Percentiles rank a stretch among this genome's conserved stretches.
Conservation (phyloP, 2,797 vertebrate species). For the Cercopithecus mitis region DNA sequence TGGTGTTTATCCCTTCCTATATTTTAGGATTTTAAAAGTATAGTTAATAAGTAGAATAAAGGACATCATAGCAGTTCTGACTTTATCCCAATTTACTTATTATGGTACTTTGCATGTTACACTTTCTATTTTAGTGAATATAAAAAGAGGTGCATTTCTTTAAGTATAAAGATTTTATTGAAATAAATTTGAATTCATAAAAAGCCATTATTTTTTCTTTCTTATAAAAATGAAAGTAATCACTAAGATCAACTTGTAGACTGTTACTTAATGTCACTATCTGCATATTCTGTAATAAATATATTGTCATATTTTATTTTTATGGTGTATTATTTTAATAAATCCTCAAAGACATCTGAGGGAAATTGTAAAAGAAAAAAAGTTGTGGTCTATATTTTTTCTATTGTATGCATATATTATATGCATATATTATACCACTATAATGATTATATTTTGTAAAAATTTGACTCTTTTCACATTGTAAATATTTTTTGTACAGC, state of each 20-base stretch:
- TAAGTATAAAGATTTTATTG: constrained; percentile 18
- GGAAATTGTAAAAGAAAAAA: constrained; percentile 24
- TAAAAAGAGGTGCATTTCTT: constrained; percentile 4
- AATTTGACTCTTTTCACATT: background rate
- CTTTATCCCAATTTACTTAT: constrained; percentile 2
- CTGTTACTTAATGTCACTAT: constrained; percentile 41
- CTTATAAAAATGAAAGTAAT: background rate
- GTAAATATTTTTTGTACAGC: background rate
- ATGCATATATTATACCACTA: background rate
- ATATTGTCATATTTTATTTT: constrained; percentile 50
- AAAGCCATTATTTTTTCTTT: constrained; percentile 24
- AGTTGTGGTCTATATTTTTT: background rate
- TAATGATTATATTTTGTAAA: background rate
- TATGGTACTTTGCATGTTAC: background rate
- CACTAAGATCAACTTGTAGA: background rate
- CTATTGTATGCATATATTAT: background rate
- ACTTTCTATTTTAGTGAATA: background rate
- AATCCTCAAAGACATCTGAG: background rate
- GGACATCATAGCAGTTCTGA: background rate
- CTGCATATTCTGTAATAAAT: background rate
- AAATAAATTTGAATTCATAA: constrained; percentile 32
- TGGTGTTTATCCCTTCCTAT: background rate
- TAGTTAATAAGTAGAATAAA: constrained; percentile 30
- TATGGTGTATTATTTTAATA: constrained; percentile 21
- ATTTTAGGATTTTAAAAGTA: constrained; percentile 20